phyloP scores from a whole-genome alignment of 1,140 invertebrate species.

The honey bee (Apis mellifera) region DNA sequence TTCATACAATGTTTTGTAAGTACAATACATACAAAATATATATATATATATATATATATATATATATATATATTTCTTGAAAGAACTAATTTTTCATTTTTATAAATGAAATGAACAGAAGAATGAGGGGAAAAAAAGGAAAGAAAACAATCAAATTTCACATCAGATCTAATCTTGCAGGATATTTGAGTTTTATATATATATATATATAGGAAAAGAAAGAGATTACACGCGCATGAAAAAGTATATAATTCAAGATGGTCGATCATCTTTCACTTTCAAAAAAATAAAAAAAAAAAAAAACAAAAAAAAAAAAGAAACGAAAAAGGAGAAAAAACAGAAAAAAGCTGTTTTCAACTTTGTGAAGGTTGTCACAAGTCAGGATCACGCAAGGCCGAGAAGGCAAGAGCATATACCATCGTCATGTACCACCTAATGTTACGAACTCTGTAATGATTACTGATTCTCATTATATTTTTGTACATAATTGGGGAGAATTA shows the following conservation, averaged over 20 bases:
- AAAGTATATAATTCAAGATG: constrained; percentile 15
- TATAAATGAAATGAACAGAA: not conserved
- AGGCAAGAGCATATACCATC: constrained; percentile 53
- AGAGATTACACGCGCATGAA: constrained; percentile 6
- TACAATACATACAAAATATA: not conserved
- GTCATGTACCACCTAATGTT: constrained; percentile 71
- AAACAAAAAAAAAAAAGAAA: no score
- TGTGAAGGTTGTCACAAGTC: constrained; percentile 27
- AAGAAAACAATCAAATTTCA: constrained; percentile 5
- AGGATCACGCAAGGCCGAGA: constrained; percentile 28
- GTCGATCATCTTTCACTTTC: constrained; percentile 42
- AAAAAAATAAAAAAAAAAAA: not conserved
- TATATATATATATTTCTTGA: not conserved
- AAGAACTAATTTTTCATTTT: not conserved
- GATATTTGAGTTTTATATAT: not conserved
- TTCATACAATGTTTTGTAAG: not conserved
- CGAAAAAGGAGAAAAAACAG: not conserved
- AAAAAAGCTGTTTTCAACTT: constrained; percentile 10
- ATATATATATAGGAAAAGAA: constrained; percentile 8
- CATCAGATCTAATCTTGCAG: not conserved
- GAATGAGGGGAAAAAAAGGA: not conserved
- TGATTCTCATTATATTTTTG: constrained; percentile 78
- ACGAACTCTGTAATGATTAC: constrained; percentile 73
- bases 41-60: no score
- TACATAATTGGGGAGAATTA: constrained; percentile 75